Base-by-base conservation (phyloP, 2,888 invertebrate genomes). In the Limnephilus marmoratus region DNA sequence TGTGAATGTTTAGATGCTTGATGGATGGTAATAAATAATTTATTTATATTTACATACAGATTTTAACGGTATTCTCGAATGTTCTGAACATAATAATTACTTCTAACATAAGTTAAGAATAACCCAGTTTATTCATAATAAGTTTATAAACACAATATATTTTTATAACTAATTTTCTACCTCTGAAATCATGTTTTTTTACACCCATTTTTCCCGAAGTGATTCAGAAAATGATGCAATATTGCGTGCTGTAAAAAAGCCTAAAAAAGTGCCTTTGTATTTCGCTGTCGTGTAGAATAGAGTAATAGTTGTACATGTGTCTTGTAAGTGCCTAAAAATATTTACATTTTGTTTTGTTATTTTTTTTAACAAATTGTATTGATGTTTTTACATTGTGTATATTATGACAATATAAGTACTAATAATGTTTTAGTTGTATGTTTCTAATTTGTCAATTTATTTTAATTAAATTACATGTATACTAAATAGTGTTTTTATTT, bases 401-500 rank as follows among this genome's bases (percentile, higher is more conserved):
- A 68, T 68, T 68, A 41, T 37, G 83, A 83, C 37, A 83, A 83
- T 24, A 83, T 13, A 34, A 86, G 18, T 86, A 86, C 37, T 86
- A 86, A 86, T 45, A n/a, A 86, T 86, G n/a, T 45, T 86, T 24
- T 86, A 86, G 86, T 45, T 41, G 41, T 86, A 86, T 86, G 45
- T 86, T 68, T 41, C 41, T 45, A 86, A 86, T n/a, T 45, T 86
- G 86, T n/a, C 86, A 86, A 45, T 86, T 49, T 86, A 86, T 86
- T 86, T 83, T 86, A 49, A 86, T 41, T 37, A 86, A 45, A 86
- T 86, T 45, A 86, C n/a, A 13, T 45, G 29, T 86, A n/a, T 45
- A 45, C 41, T 45, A 86, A 86, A 86, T 18, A 45, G 24, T 29
- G 12, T 86, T 86, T 24, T 86, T 85, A 24, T 83, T 83, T 83